These are phyloP conservation scores for Disparrhopalites patrizii DNA, from an alignment of 2,888 invertebrate genomes.

Conservation along the genomic window DNA sequence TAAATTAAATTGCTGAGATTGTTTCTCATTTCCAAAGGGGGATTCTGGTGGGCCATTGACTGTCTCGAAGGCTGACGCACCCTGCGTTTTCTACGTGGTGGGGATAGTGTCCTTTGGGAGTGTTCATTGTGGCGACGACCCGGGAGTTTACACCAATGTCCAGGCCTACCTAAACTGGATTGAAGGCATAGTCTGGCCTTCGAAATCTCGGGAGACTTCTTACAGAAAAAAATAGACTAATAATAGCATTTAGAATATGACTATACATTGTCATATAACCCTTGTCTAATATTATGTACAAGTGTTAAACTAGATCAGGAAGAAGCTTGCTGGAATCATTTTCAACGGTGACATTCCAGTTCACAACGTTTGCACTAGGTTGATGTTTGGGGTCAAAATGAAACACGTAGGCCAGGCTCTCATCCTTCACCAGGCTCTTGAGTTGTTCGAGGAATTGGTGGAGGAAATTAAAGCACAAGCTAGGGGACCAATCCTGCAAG, in stretches of 20 bases:
- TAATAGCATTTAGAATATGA: too few species aligned
- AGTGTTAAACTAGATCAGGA: background rate
- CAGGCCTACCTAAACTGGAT: conserved; percentile 44
- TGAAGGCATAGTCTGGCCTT: conserved; percentile 40
- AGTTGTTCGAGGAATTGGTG: background rate
- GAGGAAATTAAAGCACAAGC: background rate
- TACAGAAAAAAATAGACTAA: too few species aligned
- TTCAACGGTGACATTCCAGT: background rate
- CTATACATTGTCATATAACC: too few species aligned
- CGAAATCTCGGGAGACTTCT: too few species aligned
- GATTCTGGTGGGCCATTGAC: conserved; percentile 33
- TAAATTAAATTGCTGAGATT: background rate
- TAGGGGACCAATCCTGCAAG: too few species aligned
- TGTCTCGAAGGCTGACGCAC: conserved; percentile 22
- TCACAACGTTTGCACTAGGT: background rate
- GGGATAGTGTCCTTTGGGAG: conserved; percentile 42
- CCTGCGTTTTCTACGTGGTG: conserved; percentile 28
- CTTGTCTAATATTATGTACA: background rate
- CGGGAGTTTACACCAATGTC: conserved; percentile 45
- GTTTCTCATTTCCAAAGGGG: background rate
- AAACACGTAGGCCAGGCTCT: background rate
- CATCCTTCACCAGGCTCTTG: background rate
- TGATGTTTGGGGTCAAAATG: background rate
- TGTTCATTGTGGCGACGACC: conserved; percentile 37
- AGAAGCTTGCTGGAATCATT: background rate